Percentiles rank a stretch among this genome's conserved stretches.
phyloP scores from a whole-genome alignment of 35 echinoderm and acorn worm genomes.

The Anneissia japonica region DNA sequence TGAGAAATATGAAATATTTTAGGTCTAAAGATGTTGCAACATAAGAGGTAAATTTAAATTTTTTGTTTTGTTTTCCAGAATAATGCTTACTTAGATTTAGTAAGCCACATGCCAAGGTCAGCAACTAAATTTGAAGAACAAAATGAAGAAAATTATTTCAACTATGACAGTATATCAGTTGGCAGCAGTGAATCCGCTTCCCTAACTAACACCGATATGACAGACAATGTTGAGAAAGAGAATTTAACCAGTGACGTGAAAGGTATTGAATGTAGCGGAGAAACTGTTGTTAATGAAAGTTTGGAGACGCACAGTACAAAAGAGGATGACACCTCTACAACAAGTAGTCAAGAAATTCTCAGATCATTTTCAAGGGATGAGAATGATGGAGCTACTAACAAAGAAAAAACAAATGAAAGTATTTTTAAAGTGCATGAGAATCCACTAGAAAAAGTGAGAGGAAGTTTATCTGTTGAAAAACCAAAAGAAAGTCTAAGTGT shows the following conservation, averaged over 20 bases:
- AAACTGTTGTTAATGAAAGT: not conserved
- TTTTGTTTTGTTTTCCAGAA: constrained; percentile 57
- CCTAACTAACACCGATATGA: not conserved
- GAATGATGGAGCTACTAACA: not conserved
- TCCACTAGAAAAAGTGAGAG: too few species aligned
- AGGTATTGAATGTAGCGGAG: not conserved
- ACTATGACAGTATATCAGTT: not conserved
- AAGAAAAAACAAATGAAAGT: too few species aligned
- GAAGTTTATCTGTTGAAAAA: not conserved
- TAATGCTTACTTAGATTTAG: constrained; percentile 90
- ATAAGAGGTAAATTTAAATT: not conserved
- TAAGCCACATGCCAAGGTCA: constrained; percentile 82
- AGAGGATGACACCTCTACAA: not conserved
- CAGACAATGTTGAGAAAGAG: too few species aligned
- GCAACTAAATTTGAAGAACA: constrained; percentile 15
- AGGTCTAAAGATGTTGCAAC: not conserved
- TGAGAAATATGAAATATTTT: not conserved
- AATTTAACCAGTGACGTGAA: not conserved
- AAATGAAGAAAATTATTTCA: not conserved
- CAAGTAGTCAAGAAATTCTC: not conserved
- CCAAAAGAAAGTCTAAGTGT: not conserved
- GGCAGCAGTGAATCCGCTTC: not conserved
- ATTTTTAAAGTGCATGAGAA: too few species aligned
- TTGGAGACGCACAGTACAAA: not conserved
- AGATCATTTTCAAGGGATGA: not conserved